These are phyloP conservation scores for Hypomecis punctinalis DNA, from an alignment of 2,888 invertebrate species.

Conservation along the genomic window DNA sequence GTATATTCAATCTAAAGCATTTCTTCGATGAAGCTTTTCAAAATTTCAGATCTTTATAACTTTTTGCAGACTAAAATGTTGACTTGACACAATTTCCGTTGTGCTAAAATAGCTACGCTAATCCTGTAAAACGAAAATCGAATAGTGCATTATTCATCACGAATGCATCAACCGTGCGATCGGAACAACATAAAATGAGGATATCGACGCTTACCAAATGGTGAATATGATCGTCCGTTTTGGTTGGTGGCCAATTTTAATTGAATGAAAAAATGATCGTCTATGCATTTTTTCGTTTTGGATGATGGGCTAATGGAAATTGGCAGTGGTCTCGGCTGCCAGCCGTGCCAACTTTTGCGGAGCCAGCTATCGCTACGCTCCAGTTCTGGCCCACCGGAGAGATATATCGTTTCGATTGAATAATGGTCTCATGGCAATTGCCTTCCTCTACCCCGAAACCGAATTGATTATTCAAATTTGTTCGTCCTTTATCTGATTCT, in stretches of 20 bases:
- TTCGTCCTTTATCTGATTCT: constrained; percentile 37
- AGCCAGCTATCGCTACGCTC: constrained; percentile 81
- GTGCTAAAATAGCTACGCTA: constrained; percentile 8
- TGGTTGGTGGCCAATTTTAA: constrained; percentile 82
- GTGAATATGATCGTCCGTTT: constrained; percentile 62
- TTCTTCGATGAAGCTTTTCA: no score
- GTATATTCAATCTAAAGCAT: no score
- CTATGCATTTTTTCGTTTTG: constrained; percentile 84
- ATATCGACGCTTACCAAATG: constrained; percentile 47
- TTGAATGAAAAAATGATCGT: constrained; percentile 85
- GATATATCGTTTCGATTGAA: constrained; percentile 83
- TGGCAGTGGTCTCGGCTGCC: constrained; percentile 81
- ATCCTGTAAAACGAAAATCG: constrained; percentile 16
- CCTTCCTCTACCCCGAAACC: constrained; percentile 63
- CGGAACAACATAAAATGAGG: constrained; percentile 33
- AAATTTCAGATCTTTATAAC: no score
- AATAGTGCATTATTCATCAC: constrained; percentile 27
- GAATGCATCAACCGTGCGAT: constrained; percentile 24
- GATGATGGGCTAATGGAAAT: constrained; percentile 85
- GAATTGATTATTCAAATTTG: constrained; percentile 67
- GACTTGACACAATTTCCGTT: neutral
- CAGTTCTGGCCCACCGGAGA: constrained; percentile 72
- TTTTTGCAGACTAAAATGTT: no score
- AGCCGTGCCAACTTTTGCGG: constrained; percentile 82
- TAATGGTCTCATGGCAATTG: constrained; percentile 80